Conservation (phyloP, 1,140 invertebrate genomes). For the Mamestra configurata region DNA sequence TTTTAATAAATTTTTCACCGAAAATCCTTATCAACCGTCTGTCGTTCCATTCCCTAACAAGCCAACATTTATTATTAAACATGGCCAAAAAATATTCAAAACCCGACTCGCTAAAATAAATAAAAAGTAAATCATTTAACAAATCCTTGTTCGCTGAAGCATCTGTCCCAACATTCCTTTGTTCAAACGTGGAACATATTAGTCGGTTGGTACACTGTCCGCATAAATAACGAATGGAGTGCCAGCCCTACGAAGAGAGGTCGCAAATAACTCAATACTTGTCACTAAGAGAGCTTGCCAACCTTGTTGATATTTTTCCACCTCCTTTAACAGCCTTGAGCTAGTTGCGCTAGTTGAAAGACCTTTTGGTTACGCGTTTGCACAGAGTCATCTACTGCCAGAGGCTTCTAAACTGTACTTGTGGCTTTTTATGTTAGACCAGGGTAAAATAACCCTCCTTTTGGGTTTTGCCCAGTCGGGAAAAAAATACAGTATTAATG, state of each 20-base stretch:
- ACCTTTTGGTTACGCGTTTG: not conserved
- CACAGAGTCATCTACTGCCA: not conserved
- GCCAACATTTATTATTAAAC: not conserved
- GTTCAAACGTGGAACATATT: conserved; percentile 5
- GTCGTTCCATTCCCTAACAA: not conserved
- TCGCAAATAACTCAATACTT: conserved; percentile 17
- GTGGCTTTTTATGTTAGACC: too few species aligned
- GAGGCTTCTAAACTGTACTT: not conserved
- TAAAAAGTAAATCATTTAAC: conserved; percentile 45
- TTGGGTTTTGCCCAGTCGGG: too few species aligned
- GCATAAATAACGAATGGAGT: conserved; percentile 38
- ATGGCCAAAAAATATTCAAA: conserved; percentile 20
- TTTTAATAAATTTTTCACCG: not conserved
- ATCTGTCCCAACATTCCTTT: conserved; percentile 21
- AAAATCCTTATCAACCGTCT: conserved; percentile 1
- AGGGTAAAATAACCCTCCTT: too few species aligned
- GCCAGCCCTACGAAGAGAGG: not conserved
- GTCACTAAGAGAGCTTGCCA: conserved; percentile 4
- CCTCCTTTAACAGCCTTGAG: conserved; percentile 15
- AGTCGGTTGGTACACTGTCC: conserved; percentile 4
- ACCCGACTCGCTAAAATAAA: conserved; percentile 14
- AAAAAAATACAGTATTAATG: too few species aligned
- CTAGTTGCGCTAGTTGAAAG: conserved; percentile 9
- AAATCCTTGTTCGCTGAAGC: conserved; percentile 26
- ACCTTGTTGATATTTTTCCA: conserved; percentile 25